Evolutionary conservation across 2,888 invertebrate species (phyloP).

Genomic region (Drosophila eohydei): DNA sequence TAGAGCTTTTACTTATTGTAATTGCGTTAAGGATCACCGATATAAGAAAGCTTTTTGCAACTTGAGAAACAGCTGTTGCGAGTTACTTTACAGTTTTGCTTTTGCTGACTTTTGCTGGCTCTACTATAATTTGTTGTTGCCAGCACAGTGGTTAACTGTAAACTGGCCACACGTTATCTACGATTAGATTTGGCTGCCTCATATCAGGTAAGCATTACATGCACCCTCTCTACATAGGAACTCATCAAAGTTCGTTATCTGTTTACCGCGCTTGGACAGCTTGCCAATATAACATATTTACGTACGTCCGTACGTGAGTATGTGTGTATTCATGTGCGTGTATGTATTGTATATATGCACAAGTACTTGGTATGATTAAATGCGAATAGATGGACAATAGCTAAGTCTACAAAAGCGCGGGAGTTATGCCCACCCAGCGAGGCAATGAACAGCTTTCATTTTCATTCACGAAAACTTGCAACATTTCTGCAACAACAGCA

Average conservation of each 20-base stretch:
- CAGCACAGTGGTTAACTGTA: constrained; percentile 41
- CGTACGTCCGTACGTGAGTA: not conserved
- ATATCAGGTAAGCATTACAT: constrained; percentile 56
- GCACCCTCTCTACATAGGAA: constrained; percentile 48
- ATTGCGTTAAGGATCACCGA: constrained; percentile 17
- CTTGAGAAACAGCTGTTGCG: constrained; percentile 34
- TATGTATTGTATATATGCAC: constrained; percentile 44
- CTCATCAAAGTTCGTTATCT: constrained; percentile 71
- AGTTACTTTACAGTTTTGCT: not conserved
- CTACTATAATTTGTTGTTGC: constrained; percentile 24
- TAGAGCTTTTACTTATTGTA: constrained; percentile 9
- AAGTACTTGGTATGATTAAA: constrained; percentile 54
- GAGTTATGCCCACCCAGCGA: constrained; percentile 30
- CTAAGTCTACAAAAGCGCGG: constrained; percentile 57
- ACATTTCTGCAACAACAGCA: constrained; percentile 44
- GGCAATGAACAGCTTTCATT: constrained; percentile 55
- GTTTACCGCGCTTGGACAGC: constrained; percentile 46
- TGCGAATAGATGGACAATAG: constrained; percentile 43
- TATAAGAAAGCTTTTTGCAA: constrained; percentile 9
- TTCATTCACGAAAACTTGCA: constrained; percentile 75
- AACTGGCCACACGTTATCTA: constrained; percentile 55
- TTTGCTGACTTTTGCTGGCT: not conserved
- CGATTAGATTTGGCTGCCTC: constrained; percentile 47
- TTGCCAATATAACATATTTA: constrained; percentile 61
- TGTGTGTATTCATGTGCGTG: not conserved